These are phyloP conservation scores for Galerucella pusilla DNA, from an alignment of 2,888 invertebrate species.

Conservation along the genomic window DNA sequence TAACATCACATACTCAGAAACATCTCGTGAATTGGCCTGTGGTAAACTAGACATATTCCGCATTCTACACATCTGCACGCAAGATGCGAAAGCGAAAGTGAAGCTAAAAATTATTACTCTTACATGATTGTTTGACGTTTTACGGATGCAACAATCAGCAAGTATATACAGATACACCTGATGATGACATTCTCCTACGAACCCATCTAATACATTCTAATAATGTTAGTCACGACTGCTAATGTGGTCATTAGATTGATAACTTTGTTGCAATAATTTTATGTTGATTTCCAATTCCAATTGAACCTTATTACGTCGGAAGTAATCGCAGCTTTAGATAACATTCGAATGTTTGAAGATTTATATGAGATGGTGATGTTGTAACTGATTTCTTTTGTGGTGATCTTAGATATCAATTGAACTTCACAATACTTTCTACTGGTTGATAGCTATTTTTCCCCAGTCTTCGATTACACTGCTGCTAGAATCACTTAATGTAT, in stretches of 20 bases:
- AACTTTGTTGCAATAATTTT: background rate
- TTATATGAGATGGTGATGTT: no score
- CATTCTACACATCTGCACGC: conserved; percentile 45
- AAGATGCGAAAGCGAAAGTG: conserved; percentile 55
- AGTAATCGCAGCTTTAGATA: background rate
- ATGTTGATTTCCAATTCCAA: background rate
- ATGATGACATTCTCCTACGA: conserved; percentile 50
- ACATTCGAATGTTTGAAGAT: background rate
- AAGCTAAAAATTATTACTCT: conserved; percentile 44
- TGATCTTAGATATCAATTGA: no score
- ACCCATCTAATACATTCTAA: conserved; percentile 40
- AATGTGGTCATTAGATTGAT: background rate
- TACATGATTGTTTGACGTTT: conserved; percentile 37
- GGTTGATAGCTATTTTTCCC: no score
- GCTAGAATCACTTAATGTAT: no score
- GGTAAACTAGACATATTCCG: conserved; percentile 48
- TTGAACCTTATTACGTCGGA: background rate
- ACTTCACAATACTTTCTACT: no score
- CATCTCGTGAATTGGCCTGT: background rate
- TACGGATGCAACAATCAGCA: conserved; percentile 47
- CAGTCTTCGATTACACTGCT: no score
- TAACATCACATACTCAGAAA: background rate
- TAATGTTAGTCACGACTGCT: conserved; percentile 6
- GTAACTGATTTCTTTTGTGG: no score
- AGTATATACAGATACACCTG: conserved; percentile 44